phyloP scores from a whole-genome alignment of 1,140 invertebrate genomes.

The Pachypsylla venusta region DNA sequence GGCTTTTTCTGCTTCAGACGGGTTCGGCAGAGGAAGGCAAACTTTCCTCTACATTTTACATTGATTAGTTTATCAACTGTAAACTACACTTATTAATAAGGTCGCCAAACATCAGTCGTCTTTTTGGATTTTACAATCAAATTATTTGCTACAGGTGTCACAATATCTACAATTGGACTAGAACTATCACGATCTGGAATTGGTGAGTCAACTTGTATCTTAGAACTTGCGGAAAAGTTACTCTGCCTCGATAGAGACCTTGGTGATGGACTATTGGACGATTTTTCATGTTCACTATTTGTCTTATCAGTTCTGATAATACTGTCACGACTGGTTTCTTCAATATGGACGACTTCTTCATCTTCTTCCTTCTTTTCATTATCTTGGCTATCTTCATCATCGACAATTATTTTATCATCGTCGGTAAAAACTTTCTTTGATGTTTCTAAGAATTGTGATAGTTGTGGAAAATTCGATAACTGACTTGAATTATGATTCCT shows the following conservation, averaged over 20 bases:
- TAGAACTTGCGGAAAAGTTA: not conserved
- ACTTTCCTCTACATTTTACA: too few species aligned
- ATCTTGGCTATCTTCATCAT: slow-evolving; percentile 3
- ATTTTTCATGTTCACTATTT: not conserved
- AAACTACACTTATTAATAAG: too few species aligned
- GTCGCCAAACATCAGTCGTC: not conserved
- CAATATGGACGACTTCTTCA: slow-evolving; percentile 1
- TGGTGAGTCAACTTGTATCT: slow-evolving; percentile 2
- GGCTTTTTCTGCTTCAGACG: too few species aligned
- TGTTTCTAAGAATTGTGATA: not conserved
- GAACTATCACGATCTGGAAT: slow-evolving; percentile 5
- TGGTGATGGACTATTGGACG: not conserved
- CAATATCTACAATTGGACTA: not conserved
- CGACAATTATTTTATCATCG: not conserved
- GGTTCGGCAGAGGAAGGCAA: too few species aligned
- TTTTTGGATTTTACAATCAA: not conserved
- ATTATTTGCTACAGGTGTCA: not conserved
- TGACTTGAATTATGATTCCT: slow-evolving; percentile 1
- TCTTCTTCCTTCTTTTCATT: not conserved
- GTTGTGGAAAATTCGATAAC: not conserved
- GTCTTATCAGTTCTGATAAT: not conserved
- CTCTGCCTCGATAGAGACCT: not conserved
- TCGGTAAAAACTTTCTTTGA: not conserved
- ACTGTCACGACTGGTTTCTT: not conserved
- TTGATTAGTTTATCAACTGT: too few species aligned